Evolutionary conservation across 1,140 invertebrate genomes (phyloP).

Genomic region (Papilio helenus): DNA sequence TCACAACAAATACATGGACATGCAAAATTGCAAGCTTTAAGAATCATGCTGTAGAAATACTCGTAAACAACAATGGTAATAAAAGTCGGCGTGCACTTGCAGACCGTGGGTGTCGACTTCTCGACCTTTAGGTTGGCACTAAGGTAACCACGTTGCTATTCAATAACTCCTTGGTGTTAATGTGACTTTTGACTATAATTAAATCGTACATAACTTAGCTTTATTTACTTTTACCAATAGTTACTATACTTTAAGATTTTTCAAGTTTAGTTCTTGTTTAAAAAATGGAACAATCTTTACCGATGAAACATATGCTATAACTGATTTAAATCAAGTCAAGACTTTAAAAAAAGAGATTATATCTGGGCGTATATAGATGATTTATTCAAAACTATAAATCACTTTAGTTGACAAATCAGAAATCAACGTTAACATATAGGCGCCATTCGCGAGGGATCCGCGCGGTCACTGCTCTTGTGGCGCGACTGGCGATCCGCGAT

Average conservation of each 20-base stretch:
- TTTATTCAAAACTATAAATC: neutral
- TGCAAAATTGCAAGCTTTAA: neutral
- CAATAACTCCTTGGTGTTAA: neutral
- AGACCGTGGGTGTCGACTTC: constrained; percentile 45
- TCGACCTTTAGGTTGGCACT: neutral
- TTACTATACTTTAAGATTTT: neutral
- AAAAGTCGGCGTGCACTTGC: constrained; percentile 33
- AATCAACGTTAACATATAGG: neutral
- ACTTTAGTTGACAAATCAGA: neutral
- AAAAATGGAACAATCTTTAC: too few species aligned
- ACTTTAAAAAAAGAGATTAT: too few species aligned
- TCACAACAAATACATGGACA: neutral
- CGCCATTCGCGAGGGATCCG: neutral
- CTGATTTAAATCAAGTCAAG: too few species aligned
- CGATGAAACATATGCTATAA: too few species aligned
- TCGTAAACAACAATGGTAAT: constrained; percentile 41
- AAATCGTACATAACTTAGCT: neutral
- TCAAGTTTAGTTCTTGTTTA: neutral
- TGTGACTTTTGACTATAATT: neutral
- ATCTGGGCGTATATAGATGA: too few species aligned
- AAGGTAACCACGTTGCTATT: constrained; percentile 21
- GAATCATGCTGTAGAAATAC: constrained; percentile 2
- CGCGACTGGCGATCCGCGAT: neutral
- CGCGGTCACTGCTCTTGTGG: neutral
- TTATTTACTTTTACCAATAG: neutral